Evolutionary conservation across 2,113 vertebrate species (phyloP).

Genomic region (Herpetotheres cachinnans): DNA sequence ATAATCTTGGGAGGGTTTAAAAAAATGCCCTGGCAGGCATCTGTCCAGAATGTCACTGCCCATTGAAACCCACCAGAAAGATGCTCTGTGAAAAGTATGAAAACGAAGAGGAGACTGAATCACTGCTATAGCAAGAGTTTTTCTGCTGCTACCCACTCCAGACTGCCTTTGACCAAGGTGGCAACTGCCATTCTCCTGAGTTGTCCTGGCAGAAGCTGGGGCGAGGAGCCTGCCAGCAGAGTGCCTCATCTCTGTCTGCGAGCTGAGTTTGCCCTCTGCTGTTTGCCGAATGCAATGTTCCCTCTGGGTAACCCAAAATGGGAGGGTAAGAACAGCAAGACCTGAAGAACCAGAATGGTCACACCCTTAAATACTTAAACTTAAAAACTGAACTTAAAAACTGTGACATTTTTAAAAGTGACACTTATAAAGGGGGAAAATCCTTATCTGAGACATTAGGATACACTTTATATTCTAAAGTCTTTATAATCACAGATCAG

Average conservation of each 20-base stretch:
- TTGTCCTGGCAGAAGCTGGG: background rate
- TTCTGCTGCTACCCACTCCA: background rate
- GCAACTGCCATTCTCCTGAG: background rate
- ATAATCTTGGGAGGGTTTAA: background rate
- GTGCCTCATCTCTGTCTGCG: background rate
- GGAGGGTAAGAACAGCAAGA: background rate
- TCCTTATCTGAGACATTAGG: background rate
- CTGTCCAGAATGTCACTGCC: background rate
- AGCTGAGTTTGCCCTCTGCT: conserved; percentile 58
- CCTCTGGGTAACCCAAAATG: background rate
- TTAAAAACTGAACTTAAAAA: background rate
- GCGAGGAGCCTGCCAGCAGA: background rate
- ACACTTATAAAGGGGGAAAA: background rate
- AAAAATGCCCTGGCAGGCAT: background rate
- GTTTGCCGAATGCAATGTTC: background rate
- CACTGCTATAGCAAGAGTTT: background rate
- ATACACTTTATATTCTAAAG: background rate
- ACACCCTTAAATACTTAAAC: background rate
- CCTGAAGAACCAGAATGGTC: background rate
- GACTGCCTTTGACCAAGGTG: background rate
- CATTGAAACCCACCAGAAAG: background rate
- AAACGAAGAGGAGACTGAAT: background rate
- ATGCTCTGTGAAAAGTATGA: background rate
- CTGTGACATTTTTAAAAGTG: background rate
- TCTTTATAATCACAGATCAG: background rate